Conservation (phyloP, 2,113 vertebrate species). For the Indicator indicator region DNA sequence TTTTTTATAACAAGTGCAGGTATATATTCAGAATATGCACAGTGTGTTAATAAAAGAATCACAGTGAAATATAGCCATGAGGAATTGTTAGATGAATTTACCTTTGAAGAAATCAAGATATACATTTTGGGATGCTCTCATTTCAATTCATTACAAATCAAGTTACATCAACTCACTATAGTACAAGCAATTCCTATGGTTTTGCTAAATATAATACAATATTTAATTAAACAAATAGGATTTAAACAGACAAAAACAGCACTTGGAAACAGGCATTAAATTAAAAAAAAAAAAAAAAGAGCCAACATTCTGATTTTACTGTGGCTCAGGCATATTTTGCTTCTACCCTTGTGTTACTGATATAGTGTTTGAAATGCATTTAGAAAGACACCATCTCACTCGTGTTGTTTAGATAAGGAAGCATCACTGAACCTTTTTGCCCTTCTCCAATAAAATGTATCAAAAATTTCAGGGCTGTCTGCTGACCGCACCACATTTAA, state of each 20-base stretch:
- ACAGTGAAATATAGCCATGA: not conserved
- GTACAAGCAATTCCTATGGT: not conserved
- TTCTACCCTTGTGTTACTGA: not conserved
- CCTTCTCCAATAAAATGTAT: constrained; percentile 61
- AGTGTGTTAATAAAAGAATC: not conserved
- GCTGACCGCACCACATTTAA: constrained; percentile 86
- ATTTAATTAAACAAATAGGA: not conserved
- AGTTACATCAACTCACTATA: not conserved
- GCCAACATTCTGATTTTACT: not conserved
- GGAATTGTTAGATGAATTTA: not conserved
- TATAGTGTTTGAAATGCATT: not conserved
- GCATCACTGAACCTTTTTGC: constrained; percentile 52
- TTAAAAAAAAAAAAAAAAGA: not conserved
- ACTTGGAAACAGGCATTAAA: not conserved
- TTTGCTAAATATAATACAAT: not conserved
- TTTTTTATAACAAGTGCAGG: not conserved
- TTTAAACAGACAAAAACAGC: not conserved
- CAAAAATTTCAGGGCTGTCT: constrained; percentile 73
- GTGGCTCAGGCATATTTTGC: not conserved
- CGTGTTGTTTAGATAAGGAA: constrained; percentile 50
- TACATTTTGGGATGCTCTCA: not conserved
- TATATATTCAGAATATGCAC: not conserved
- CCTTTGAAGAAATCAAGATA: not conserved
- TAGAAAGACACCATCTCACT: constrained; percentile 51
- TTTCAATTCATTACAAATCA: not conserved